Base-by-base conservation (phyloP, 1,140 invertebrate genomes). In the Spodoptera frugiperda region DNA sequence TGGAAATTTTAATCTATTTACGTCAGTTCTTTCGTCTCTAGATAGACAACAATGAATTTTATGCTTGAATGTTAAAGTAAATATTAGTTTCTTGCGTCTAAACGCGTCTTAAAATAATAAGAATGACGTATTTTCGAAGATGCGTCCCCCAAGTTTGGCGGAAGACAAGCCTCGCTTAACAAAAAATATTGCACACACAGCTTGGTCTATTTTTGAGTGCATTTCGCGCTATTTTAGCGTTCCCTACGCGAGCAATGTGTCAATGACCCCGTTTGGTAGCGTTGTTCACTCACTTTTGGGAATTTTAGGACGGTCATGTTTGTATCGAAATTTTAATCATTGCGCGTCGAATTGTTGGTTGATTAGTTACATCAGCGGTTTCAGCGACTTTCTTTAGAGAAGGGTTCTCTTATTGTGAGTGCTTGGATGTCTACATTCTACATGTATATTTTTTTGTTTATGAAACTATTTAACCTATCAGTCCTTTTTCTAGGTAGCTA, bases 201-300 rank as follows among this genome's bases (percentile, higher is more conserved):
- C 87, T 87, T 93, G 86, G 72, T 92, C 90, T 94, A 93, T 93
- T 94, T 94, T 91, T 92, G 88, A 91, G 89, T 93, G 90, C 91
- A 94, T 94, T 94, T 94, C 85, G 92, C 92, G 92, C 91, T 94
- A 93, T 94, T 92, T 93, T 93, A 91, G 90, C 91, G 92, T 94
- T 93, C 91, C 90, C 91, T 92, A 87, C 87, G 84, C 89, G 86
- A 78, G 82, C 86, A 87, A 84, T 89, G 82, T 92, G 92, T 94
- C 92, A 94, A 91, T 94, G 92, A 94, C 91, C 92, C 86, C 88
- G 90, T 89, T 92, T 90, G 82, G 79, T 82, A 77, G 82, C 90
- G 88, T 92, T 93, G 90, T 93, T 94, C 85, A 92, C 90, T 87
- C 89, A 91, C 82, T 91, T 93, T 93, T 93, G 80, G 88, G 84